Conservation (phyloP, 2,888 invertebrate genomes). For the Pseudolycoriella hygida region DNA sequence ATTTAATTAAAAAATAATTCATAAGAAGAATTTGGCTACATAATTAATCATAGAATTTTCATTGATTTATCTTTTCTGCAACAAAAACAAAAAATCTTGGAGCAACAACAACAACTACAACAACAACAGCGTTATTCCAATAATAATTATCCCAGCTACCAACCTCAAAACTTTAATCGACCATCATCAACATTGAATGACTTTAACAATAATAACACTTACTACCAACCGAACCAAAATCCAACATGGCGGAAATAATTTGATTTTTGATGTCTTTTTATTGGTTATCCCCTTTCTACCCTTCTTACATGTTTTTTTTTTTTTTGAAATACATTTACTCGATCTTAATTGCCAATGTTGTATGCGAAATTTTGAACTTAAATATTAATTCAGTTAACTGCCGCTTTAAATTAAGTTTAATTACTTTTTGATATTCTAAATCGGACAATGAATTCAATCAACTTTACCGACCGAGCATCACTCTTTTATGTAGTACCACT, state of each 20-base stretch:
- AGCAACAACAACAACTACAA: conserved; percentile 35
- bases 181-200: background rate
- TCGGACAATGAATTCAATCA: too few species aligned
- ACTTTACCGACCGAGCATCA: too few species aligned
- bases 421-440: too few species aligned
- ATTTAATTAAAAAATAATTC: too few species aligned
- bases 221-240: background rate
- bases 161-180: conserved; percentile 2
- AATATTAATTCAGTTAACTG: too few species aligned
- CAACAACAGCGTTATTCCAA: conserved; percentile 12
- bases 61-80: conserved; percentile 69
- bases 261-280: background rate
- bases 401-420: too few species aligned
- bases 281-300: background rate
- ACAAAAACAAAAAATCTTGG: conserved; percentile 46
- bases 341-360: too few species aligned
- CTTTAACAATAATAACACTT: background rate
- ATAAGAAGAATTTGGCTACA: conserved; percentile 24
- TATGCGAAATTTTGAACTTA: too few species aligned
- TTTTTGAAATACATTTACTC: background rate
- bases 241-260: conserved; percentile 7
- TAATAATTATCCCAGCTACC: background rate
- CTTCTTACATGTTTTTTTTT: conserved; percentile 2
- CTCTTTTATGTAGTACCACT: too few species aligned
- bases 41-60: conserved; percentile 48